phyloP scores from a whole-genome alignment of 1,140 invertebrate genomes.

The Drosophila lacteicornis region DNA sequence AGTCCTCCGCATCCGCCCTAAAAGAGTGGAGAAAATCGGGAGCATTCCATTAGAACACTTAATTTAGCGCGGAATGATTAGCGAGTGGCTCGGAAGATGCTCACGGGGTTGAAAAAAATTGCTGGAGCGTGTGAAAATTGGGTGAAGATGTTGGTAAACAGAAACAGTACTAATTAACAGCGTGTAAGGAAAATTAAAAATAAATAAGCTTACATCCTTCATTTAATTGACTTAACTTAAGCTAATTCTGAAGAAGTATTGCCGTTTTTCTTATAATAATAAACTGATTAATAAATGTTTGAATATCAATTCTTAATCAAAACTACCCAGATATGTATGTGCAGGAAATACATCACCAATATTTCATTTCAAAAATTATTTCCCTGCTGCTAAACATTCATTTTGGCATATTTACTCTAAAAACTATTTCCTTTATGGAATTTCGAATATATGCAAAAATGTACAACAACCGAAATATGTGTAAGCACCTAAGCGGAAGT shows the following conservation, averaged over 20 bases:
- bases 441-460: background rate
- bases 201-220: background rate
- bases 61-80: slow-evolving; percentile 75
- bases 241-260: background rate
- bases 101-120: background rate
- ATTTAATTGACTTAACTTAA: background rate
- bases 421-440: background rate
- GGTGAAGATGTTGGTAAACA: slow-evolving; percentile 36
- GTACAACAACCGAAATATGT: background rate
- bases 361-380: background rate
- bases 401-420: background rate
- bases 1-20: slow-evolving; percentile 36
- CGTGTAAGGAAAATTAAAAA: slow-evolving; percentile 24
- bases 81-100: slow-evolving; percentile 15
- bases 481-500: slow-evolving; percentile 20
- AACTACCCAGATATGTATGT: no score
- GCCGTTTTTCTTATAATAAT: no score
- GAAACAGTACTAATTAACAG: slow-evolving; percentile 28
- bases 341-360: no score
- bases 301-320: no score
- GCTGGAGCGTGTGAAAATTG: slow-evolving; percentile 28
- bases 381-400: background rate
- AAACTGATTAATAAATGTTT: no score
- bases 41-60: slow-evolving; percentile 68
- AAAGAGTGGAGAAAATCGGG: slow-evolving; percentile 32